Evolutionary conservation across 2,797 vertebrate species (phyloP), one percentile per base, ranked within the genome.

Genomic region (Ctenopoma kingsleyae): DNA sequence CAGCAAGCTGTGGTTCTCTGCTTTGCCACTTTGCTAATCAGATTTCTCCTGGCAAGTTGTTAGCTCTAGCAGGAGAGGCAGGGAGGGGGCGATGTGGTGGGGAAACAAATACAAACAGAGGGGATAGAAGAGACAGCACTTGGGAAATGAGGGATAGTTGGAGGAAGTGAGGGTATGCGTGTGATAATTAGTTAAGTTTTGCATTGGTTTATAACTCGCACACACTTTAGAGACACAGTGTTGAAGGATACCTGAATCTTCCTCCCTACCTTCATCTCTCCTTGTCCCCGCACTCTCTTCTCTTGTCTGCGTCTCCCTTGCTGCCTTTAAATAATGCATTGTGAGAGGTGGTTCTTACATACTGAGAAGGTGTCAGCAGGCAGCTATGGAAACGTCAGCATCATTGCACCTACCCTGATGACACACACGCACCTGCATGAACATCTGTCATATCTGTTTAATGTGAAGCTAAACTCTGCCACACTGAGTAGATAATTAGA

Each of bases 261-360:
- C 17, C 52, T 59, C 67, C 22, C 63, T 52, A 49, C 51, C 22
- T 41, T 32, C 41, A 55, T 65, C 74, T 64, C 20, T 38, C 36
- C 50, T 49, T 22, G 13, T 58, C 57, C 52, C 57, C 59, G 51
- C 76, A 51, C 25, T 50, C 66, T 66, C 58, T 59, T 74, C 75
- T 48, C 73, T 47, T n/a, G 55, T 64, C 81, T 78, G 30, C 5
- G 11, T 81, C 75, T 73, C 66, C 81, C 60, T 86, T 83, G 84
- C 85, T 73, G 69, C 71, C 82, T 85, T 90, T 93, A 93, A 94
- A 94, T 94, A 92, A 94, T 93, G 90, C 91, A 94, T 80, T 32
- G 73, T 48, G 84, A 80, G 82, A 85, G 91, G 90, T 78, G 84
- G 77, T 81, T 90, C 71, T 78, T 89, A 91, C 90, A 91, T 81